Base-by-base conservation (phyloP, 2,888 invertebrate species). In the Liposcelis brunnea region DNA sequence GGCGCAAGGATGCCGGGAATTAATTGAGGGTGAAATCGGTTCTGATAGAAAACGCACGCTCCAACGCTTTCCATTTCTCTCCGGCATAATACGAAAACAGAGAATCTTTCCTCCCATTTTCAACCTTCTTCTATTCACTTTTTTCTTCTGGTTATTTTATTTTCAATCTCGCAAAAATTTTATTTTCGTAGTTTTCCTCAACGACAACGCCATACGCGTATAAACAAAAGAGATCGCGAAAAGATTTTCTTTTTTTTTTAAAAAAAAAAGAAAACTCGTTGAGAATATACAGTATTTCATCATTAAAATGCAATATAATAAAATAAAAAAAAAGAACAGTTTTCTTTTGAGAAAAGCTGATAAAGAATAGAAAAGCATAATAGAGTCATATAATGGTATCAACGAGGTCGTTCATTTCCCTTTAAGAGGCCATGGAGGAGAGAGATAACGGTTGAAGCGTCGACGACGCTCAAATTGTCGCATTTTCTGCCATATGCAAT, bases 11-110 rank as follows among this genome's bases (percentile, higher is more conserved):
- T 48, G 14, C 47, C 45, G 44, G 34, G 40, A 44, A 48, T 42
- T 48, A 49, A 50, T 49, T 50, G 49, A 47, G 42, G 34, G 44
- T 48, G 50, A 50, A 50, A 50, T 50, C 49, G 46, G 45, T 36
- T 40, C 21, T 40, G 40, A 40, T 40, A 40, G 40, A 19, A 40
- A 40, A 40, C 40, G 35, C 40, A n/a, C 47, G 21, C 26, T 14
- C 34, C 35, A 12, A 16, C 32, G 10, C 47, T 35, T 19, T 18
- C 35, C 40, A n/a, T 19, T 40, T 40, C 40, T 40, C 40, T 19
- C 40, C 40, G 40, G 40, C 40, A 40, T 40, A 19, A 40, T 40
- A 19, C 21, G 40, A 40, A 40, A 40, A 40, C 40, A 40, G 40
- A 40, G 21, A 16, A 40, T 40, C 40, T 18, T 40, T 12, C 18